A percentile compares a stretch with the other conserved stretches of the same genome.
These are phyloP conservation scores for Spea bombifrons DNA, from an alignment of 2,113 vertebrate species.

Conservation along the genomic window DNA sequence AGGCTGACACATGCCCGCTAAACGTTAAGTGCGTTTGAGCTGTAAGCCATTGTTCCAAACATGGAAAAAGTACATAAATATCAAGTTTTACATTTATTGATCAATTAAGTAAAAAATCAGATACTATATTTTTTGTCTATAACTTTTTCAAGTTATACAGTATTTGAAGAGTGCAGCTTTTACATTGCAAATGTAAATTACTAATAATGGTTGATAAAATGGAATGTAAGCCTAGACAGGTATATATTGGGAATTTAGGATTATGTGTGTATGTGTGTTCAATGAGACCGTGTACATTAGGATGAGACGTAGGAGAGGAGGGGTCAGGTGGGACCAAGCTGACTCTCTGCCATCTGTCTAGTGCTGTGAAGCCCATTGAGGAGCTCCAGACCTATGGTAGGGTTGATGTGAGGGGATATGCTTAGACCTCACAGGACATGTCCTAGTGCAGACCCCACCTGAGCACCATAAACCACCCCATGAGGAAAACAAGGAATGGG, in stretches of 20 bases:
- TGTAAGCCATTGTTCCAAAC: no score
- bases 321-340: slow-evolving; percentile 47
- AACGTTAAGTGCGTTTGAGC: no score
- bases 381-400: slow-evolving; percentile 40
- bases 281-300: neutral
- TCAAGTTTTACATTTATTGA: no score
- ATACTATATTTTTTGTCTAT: no score
- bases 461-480: slow-evolving; percentile 36
- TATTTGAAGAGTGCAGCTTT: no score
- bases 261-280: slow-evolving; percentile 32
- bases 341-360: slow-evolving; percentile 47
- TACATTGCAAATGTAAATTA: no score
- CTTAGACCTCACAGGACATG: slow-evolving; percentile 46
- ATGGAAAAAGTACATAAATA: no score
- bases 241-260: slow-evolving; percentile 28
- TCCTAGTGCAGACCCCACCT: slow-evolving; percentile 36
- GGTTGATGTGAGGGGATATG: slow-evolving; percentile 27
- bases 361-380: slow-evolving; percentile 31
- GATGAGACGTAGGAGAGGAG: slow-evolving; percentile 2
- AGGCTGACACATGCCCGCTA: no score
- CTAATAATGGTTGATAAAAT: slow-evolving; percentile 4
- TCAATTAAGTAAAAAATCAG: no score
- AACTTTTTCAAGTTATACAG: no score
- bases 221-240: slow-evolving; percentile 16
- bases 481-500: slow-evolving; percentile 22